Evolutionary conservation across 2,797 vertebrate species (phyloP).

Genomic region (Hyperoplus immaculatus): DNA sequence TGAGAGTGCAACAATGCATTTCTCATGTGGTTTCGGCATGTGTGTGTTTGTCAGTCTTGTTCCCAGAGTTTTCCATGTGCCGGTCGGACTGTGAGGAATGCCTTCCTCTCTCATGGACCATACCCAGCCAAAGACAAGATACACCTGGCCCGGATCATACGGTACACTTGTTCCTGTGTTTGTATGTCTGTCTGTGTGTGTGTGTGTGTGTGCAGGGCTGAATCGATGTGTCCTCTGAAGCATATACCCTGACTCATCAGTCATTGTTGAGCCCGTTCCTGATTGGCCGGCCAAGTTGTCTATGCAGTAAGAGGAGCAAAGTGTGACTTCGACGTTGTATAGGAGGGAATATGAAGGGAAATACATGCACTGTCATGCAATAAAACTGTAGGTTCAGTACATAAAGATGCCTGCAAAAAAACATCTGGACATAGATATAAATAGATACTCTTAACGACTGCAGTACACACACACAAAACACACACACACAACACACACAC

Average conservation of each 20-base stretch:
- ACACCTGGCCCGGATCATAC: slow-evolving; percentile 93
- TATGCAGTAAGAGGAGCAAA: slow-evolving; percentile 33
- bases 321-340: slow-evolving; percentile 23
- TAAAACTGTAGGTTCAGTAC: neutral
- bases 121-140: slow-evolving; percentile 97
- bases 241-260: slow-evolving; percentile 44
- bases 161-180: slow-evolving; percentile 70
- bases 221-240: slow-evolving; percentile 61
- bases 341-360: slow-evolving; percentile 14
- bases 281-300: slow-evolving; percentile 49
- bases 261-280: slow-evolving; percentile 22
- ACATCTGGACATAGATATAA: slow-evolving; percentile 56
- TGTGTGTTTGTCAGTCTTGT: slow-evolving; percentile 89
- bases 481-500: slow-evolving; percentile 2
- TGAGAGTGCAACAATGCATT: neutral
- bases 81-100: slow-evolving; percentile 92
- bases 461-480: neutral
- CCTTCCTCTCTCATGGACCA: slow-evolving; percentile 92
- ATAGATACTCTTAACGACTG: slow-evolving; percentile 29
- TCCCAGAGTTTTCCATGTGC: slow-evolving; percentile 96
- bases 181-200: slow-evolving; percentile 37
- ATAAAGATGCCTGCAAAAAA: slow-evolving; percentile 33
- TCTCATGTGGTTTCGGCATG: neutral
- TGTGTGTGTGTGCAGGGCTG: slow-evolving; percentile 26
- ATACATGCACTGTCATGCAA: slow-evolving; percentile 30